These are phyloP conservation scores for Gerris buenoi DNA, from an alignment of 1,140 invertebrate species.

Conservation along the genomic window DNA sequence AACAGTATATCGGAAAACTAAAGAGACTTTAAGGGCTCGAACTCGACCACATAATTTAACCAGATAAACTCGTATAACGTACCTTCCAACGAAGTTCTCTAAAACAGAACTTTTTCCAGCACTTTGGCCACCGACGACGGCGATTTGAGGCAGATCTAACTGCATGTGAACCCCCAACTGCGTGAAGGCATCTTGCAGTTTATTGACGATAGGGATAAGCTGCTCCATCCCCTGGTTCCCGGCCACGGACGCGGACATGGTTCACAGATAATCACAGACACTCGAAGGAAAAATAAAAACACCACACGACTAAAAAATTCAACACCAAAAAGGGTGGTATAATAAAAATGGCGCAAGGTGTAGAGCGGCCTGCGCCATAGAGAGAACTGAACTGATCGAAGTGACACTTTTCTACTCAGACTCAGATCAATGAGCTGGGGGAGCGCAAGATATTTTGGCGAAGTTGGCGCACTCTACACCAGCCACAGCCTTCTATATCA, in stretches of 20 bases:
- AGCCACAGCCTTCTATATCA: neutral
- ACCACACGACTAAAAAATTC: neutral
- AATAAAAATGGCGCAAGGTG: neutral
- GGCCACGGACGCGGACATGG: no score
- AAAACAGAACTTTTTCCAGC: slow-evolving; percentile 98
- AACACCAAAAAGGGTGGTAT: neutral
- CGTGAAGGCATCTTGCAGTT: slow-evolving; percentile 98
- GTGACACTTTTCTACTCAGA: slow-evolving; percentile 1
- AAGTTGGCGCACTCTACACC: slow-evolving; percentile 1
- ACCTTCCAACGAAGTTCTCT: slow-evolving; percentile 99
- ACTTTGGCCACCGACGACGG: slow-evolving; percentile 96
- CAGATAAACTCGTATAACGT: slow-evolving; percentile 24
- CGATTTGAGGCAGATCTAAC: slow-evolving; percentile 97
- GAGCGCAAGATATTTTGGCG: neutral
- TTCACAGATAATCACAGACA: slow-evolving; percentile 7
- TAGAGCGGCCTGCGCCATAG: slow-evolving; percentile 2
- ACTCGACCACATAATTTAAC: neutral
- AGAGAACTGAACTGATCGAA: slow-evolving; percentile 4
- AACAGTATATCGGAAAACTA: neutral
- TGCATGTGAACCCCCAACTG: slow-evolving; percentile 93
- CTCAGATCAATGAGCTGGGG: slow-evolving; percentile 2
- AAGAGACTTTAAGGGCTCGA: neutral
- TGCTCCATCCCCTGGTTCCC: slow-evolving; percentile 91
- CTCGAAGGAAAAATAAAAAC: neutral
- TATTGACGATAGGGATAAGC: slow-evolving; percentile 96